Percentiles rank a stretch among this genome's conserved stretches.
phyloP scores from a whole-genome alignment of 2,888 invertebrate species.

The Rhogogaster chlorosoma region DNA sequence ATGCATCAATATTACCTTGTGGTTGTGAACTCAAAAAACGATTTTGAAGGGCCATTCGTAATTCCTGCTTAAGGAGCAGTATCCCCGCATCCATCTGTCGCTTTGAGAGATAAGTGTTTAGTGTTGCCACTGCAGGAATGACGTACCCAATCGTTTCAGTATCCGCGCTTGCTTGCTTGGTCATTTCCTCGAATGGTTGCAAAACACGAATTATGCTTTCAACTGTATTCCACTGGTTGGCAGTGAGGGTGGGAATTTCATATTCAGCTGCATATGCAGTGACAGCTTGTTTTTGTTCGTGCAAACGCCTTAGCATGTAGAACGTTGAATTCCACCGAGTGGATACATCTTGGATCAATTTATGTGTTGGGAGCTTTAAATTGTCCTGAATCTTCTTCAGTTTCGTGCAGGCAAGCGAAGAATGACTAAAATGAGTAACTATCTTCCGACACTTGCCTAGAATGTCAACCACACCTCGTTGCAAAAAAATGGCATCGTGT shows the following conservation, averaged over 20 bases:
- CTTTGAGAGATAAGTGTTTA: slow-evolving; percentile 50
- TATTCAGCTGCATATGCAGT: slow-evolving; percentile 33
- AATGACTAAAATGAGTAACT: slow-evolving; percentile 45
- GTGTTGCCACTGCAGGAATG: slow-evolving; percentile 56
- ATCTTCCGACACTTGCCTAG: slow-evolving; percentile 9
- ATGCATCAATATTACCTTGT: slow-evolving; percentile 18
- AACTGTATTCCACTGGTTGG: slow-evolving; percentile 46
- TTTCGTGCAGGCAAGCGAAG: slow-evolving; percentile 43
- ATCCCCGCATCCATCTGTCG: slow-evolving; percentile 42
- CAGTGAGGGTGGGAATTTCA: slow-evolving; percentile 40
- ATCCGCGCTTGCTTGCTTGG: slow-evolving; percentile 60
- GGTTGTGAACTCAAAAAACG: background rate
- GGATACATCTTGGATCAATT: slow-evolving; percentile 53
- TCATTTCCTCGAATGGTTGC: slow-evolving; percentile 63
- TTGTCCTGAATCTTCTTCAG: slow-evolving; percentile 17
- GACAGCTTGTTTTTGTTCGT: slow-evolving; percentile 34
- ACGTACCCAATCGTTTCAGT: slow-evolving; percentile 61
- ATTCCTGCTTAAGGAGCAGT: slow-evolving; percentile 13
- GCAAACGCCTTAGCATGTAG: slow-evolving; percentile 48
- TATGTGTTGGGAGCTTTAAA: slow-evolving; percentile 36
- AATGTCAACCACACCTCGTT: background rate
- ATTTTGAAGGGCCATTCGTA: background rate
- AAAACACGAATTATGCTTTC: slow-evolving; percentile 57
- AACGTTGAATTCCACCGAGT: slow-evolving; percentile 59
- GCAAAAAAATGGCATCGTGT: background rate